phyloP scores from a whole-genome alignment of 2,888 invertebrate genomes.

The Agriopis aurantiaria region DNA sequence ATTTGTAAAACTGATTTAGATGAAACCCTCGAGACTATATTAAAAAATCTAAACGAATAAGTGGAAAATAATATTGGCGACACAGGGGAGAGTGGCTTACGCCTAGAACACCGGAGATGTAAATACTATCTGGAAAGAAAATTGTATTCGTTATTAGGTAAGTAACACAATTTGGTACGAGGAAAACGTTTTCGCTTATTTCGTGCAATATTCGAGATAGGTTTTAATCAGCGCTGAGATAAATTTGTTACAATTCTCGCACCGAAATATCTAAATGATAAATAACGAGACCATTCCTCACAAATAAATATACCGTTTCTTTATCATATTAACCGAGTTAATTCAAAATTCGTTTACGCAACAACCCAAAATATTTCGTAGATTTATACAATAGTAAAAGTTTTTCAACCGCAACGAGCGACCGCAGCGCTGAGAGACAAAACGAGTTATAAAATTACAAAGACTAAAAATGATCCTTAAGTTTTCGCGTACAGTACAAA shows the following conservation, averaged over 20 bases:
- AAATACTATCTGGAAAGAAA: constrained; percentile 67
- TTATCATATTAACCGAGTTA: constrained; percentile 29
- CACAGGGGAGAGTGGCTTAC: constrained; percentile 41
- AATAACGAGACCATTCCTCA: constrained; percentile 11
- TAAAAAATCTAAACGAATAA: constrained; percentile 24
- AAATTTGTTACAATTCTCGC: constrained; percentile 36
- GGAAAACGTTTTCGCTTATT: constrained; percentile 55
- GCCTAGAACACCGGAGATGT: constrained; percentile 57
- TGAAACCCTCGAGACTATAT: too few species aligned
- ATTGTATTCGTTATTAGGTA: constrained; percentile 61
- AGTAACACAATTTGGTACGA: constrained; percentile 68
- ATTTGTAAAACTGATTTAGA: too few species aligned
- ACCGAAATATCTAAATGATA: constrained; percentile 30
- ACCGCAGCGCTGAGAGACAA: constrained; percentile 25
- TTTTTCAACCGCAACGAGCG: constrained; percentile 59
- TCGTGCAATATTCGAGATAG: constrained; percentile 48
- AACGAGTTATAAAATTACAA: constrained; percentile 71
- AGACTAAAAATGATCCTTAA: constrained; percentile 71
- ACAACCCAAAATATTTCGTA: constrained; percentile 53
- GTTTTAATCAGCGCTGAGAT: constrained; percentile 44
- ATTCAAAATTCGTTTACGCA: constrained; percentile 40
- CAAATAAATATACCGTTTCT: constrained; percentile 19
- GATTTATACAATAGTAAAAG: constrained; percentile 51
- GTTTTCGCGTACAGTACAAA: constrained; percentile 75
- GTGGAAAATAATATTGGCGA: constrained; percentile 39